Evolutionary conservation across 2,113 vertebrate species (phyloP).

Genomic region (Halichoerus grypus): DNA sequence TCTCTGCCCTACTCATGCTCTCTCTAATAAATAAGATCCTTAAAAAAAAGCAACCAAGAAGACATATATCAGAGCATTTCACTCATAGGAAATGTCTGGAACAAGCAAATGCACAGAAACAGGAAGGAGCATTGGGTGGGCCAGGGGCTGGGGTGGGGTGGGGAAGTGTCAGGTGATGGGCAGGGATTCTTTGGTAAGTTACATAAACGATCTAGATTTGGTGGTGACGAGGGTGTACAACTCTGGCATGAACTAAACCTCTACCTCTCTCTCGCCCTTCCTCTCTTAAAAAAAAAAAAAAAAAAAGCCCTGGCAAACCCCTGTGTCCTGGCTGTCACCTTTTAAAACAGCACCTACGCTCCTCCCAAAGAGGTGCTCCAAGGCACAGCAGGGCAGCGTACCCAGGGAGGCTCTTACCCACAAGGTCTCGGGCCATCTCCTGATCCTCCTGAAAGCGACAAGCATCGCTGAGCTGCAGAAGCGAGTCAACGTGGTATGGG

Average conservation of each 20-base stretch:
- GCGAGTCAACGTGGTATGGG: constrained; percentile 96
- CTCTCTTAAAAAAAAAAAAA: not conserved
- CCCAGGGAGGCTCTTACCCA: constrained; percentile 88
- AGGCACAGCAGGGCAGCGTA: not conserved
- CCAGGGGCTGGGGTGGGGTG: too few species aligned
- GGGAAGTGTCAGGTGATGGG: fast-evolving
- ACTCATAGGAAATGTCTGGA: not conserved
- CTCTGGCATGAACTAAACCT: not conserved
- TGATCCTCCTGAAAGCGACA: constrained; percentile 98
- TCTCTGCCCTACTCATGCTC: too few species aligned
- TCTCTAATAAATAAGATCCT: too few species aligned
- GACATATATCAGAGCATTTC: fast-evolving
- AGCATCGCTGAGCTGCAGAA: constrained; percentile 97
- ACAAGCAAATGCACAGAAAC: not conserved
- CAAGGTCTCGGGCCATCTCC: constrained; percentile 97
- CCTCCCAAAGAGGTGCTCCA: not conserved
- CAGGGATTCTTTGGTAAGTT: not conserved
- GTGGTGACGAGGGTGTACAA: fast-evolving
- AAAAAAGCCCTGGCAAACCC: not conserved
- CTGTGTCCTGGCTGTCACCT: fast-evolving
- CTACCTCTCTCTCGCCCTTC: not conserved
- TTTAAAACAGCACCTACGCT: fast-evolving
- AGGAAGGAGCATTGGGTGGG: not conserved
- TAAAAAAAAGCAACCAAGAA: too few species aligned
- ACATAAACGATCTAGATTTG: not conserved